Percentiles rank a stretch among this genome's conserved stretches.
These are phyloP conservation scores for Drosophila stalkeri DNA, from an alignment of 2,888 invertebrate genomes.

Conservation along the genomic window DNA sequence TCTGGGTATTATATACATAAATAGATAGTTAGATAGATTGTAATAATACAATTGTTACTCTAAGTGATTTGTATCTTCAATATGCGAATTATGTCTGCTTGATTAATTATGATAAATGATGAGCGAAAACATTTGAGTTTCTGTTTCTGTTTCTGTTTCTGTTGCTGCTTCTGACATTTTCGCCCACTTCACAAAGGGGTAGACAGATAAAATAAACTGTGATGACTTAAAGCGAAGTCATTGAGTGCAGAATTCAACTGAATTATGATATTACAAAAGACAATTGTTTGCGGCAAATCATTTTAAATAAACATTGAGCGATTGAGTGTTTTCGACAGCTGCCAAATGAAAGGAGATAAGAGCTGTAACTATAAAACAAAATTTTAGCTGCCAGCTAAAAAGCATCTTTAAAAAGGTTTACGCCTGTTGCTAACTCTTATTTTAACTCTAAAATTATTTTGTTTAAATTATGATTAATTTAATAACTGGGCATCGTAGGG, in stretches of 20 bases:
- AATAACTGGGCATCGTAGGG: too few species aligned
- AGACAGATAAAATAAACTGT: constrained; percentile 27
- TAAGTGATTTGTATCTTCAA: not conserved
- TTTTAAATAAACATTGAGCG: constrained; percentile 32
- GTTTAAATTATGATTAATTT: too few species aligned
- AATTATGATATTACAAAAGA: constrained; percentile 42
- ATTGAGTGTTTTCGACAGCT: constrained; percentile 42
- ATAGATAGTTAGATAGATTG: not conserved
- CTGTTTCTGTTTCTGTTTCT: constrained; percentile 42
- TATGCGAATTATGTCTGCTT: constrained; percentile 39
- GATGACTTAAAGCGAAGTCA: constrained; percentile 36
- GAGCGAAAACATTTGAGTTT: constrained; percentile 27
- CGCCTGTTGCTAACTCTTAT: too few species aligned
- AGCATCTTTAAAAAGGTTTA: not conserved
- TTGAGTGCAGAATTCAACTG: constrained; percentile 51
- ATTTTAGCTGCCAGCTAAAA: not conserved
- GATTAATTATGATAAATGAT: constrained; percentile 47
- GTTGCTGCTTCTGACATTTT: constrained; percentile 23
- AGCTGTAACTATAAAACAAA: not conserved
- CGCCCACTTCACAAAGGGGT: constrained; percentile 36
- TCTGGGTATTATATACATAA: not conserved
- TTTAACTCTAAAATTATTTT: too few species aligned
- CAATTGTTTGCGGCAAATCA: constrained; percentile 45
- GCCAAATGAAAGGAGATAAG: not conserved
- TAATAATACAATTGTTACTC: not conserved